These are phyloP conservation scores for Thomomys bottae DNA, from an alignment of 2,113 vertebrate genomes.

Conservation along the genomic window DNA sequence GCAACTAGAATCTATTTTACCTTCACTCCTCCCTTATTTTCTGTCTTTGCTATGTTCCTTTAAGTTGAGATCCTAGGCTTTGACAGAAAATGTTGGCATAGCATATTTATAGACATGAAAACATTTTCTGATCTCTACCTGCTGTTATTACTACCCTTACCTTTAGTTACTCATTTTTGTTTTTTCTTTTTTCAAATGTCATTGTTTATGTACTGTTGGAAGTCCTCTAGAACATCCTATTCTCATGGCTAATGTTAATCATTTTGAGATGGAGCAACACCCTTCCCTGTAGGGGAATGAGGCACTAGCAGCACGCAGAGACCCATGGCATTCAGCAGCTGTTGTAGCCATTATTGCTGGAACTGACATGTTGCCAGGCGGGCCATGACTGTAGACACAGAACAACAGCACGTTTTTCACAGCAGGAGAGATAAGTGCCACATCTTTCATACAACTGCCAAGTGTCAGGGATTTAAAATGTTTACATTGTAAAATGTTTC, in stretches of 20 bases:
- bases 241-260: conserved; percentile 53
- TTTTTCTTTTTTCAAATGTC: conserved; percentile 50
- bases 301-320: neutral
- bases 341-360: neutral
- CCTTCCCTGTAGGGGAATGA: conserved; percentile 27
- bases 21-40: conserved; percentile 32
- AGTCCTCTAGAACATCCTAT: conserved; percentile 44
- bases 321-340: conserved; percentile 15
- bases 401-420: neutral
- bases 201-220: conserved; percentile 40
- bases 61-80: conserved; percentile 30
- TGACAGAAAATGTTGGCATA: conserved; percentile 45
- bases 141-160: conserved; percentile 1
- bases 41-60: conserved; percentile 32
- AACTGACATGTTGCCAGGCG: neutral
- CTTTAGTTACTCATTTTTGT: conserved; percentile 42
- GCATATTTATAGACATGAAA: conserved; percentile 23
- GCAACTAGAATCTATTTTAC: neutral
- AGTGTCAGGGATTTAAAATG: conserved; percentile 12
- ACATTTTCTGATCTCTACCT: conserved; percentile 38
- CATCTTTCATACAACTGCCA: neutral
- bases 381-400: neutral
- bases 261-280: conserved; percentile 49
- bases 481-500: neutral
- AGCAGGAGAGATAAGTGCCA: neutral